These are phyloP conservation scores for Diplazon laetatorius DNA, from an alignment of 2,888 invertebrate species.

Conservation along the genomic window DNA sequence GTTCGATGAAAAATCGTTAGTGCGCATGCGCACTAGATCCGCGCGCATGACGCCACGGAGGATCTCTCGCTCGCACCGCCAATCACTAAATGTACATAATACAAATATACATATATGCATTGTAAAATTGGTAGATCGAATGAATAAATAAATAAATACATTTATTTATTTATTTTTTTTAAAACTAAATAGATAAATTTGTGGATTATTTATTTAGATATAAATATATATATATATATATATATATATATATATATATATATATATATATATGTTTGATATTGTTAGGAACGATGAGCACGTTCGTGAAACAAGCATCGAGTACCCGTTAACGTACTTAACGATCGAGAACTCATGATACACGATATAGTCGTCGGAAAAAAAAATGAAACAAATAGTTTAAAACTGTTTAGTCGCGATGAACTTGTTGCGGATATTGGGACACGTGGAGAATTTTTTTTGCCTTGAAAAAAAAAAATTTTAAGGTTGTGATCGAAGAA, in stretches of 20 bases:
- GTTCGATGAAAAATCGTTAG: constrained; percentile 30
- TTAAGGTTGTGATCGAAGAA: constrained; percentile 16
- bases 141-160: constrained; percentile 62
- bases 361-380: constrained; percentile 52
- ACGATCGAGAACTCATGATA: constrained; percentile 55
- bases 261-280: too few species aligned
- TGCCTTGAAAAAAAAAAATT: constrained; percentile 29
- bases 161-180: constrained; percentile 62
- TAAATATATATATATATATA: too few species aligned
- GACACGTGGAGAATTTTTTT: too few species aligned
- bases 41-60: too few species aligned
- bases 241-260: too few species aligned
- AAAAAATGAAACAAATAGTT: too few species aligned
- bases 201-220: too few species aligned
- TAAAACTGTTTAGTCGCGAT: too few species aligned
- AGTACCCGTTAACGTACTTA: constrained; percentile 59
- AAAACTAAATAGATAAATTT: too few species aligned
- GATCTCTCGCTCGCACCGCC: constrained; percentile 41
- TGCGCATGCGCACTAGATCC: constrained; percentile 41
- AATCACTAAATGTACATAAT: constrained; percentile 65
- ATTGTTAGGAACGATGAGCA: constrained; percentile 52
- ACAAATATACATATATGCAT: constrained; percentile 60
- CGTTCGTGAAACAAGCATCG: constrained; percentile 53
- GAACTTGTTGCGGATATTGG: too few species aligned
- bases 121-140: too few species aligned